Percentiles rank a stretch among this genome's conserved stretches.
phyloP scores from a whole-genome alignment of 2,113 vertebrate genomes.

The Sander vitreus region DNA sequence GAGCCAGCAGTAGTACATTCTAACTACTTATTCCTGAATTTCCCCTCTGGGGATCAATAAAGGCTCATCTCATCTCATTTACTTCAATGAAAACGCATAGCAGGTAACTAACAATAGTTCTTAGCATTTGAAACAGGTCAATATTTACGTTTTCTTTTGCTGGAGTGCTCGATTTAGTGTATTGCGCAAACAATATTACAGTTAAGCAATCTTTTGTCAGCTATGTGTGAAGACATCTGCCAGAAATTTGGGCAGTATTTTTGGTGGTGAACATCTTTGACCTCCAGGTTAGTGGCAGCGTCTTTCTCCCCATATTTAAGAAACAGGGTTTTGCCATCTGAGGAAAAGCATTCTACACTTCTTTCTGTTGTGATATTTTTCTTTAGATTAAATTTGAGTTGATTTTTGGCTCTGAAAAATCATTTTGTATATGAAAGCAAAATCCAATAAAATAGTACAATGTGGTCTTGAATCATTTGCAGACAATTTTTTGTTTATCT shows the following conservation, averaged over 20 bases:
- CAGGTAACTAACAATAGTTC: neutral
- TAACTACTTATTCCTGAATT: neutral
- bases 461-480: neutral
- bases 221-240: neutral
- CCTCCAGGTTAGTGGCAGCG: neutral
- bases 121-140: neutral
- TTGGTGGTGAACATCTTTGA: slow-evolving; percentile 8
- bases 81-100: neutral
- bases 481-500: neutral
- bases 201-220: neutral
- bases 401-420: neutral
- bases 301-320: neutral
- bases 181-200: neutral
- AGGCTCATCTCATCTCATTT: neutral
- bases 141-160: neutral
- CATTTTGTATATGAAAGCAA: neutral
- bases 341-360: neutral
- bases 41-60: neutral
- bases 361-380: neutral
- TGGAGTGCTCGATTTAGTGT: neutral
- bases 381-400: neutral
- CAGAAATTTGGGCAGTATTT: neutral
- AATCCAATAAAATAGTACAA: neutral
- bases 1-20: neutral
- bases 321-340: neutral